Evolutionary conservation across 2,888 invertebrate species (phyloP).

Genomic region (Cataglyphis altisquamis): DNA sequence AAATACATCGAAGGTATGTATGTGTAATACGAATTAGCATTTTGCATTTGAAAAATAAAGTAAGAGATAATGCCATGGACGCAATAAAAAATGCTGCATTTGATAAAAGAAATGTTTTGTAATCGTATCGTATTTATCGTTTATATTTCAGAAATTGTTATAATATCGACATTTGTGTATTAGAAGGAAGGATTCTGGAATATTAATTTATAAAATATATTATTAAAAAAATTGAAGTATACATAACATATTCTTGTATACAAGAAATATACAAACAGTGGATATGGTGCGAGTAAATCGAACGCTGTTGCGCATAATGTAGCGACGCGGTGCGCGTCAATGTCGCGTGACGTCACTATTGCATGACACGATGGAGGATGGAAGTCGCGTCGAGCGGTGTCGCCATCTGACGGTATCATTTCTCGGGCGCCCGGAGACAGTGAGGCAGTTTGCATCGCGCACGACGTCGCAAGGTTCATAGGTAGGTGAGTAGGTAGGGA

Average conservation of each 20-base stretch:
- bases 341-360: constrained; percentile 25
- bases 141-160: background rate
- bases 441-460: constrained; percentile 32
- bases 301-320: background rate
- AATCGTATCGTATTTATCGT: background rate
- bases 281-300: background rate
- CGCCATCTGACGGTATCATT: constrained; percentile 35
- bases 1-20: background rate
- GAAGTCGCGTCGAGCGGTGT: background rate
- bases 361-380: background rate
- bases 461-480: constrained; percentile 5
- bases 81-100: background rate
- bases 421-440: constrained; percentile 32
- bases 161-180: background rate
- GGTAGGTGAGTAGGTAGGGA: constrained; percentile 53
- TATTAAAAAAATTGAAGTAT: background rate
- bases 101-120: background rate
- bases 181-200: background rate
- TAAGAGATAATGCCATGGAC: background rate
- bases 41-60: background rate
- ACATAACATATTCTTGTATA: background rate
- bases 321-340: background rate
- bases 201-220: background rate
- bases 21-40: background rate
- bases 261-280: background rate